Conservation (phyloP, 37 sponge, comb jelly and placozoan species). For the Cladorhizidae sp. region DNA sequence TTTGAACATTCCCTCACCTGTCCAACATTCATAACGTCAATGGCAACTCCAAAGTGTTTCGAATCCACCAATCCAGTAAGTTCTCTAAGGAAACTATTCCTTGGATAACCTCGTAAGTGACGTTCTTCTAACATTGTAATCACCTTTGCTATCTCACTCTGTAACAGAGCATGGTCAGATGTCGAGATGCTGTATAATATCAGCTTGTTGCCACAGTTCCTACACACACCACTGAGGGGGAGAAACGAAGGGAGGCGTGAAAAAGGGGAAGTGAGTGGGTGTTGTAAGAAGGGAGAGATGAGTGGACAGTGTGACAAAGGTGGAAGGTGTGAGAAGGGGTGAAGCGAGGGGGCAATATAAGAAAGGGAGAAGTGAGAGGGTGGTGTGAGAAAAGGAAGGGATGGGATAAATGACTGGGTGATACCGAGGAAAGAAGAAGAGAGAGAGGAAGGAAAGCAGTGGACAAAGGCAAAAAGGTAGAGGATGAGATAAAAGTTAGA, state of each 20-base stretch:
- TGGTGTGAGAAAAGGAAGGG: too few species aligned
- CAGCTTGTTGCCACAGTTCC: background rate
- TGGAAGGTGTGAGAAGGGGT: too few species aligned
- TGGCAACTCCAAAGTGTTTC: background rate
- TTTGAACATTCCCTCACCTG: background rate
- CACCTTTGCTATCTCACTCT: background rate
- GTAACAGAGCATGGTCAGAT: background rate
- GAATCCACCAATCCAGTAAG: background rate
- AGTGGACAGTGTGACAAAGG: too few species aligned
- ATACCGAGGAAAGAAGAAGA: too few species aligned
- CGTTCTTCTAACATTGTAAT: background rate
- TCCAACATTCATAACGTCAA: slow-evolving; percentile 16
- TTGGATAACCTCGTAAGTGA: background rate
- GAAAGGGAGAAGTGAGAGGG: too few species aligned
- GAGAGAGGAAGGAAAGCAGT: too few species aligned
- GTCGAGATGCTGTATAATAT: background rate
- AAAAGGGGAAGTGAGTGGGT: background rate
- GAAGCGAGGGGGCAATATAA: too few species aligned
- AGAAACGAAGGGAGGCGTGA: background rate
- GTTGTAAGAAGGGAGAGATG: too few species aligned
- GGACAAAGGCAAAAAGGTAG: too few species aligned
- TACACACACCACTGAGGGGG: background rate
- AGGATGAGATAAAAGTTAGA: too few species aligned
- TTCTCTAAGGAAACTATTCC: background rate
- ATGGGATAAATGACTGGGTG: too few species aligned